Base-by-base conservation (phyloP, 2,113 vertebrate species). In the Cricetomys ansorgei region DNA sequence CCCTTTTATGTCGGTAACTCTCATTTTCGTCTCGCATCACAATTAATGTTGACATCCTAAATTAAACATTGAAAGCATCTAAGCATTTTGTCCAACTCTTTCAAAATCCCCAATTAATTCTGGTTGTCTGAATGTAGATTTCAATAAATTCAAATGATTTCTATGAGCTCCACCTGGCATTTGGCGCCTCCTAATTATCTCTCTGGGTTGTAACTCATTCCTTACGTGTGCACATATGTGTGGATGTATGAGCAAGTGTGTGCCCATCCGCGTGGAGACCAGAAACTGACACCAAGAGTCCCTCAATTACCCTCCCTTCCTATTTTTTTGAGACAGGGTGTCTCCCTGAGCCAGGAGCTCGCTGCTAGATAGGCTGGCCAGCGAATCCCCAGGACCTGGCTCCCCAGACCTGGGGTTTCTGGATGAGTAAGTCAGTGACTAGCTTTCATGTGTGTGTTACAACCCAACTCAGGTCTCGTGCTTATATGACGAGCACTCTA, bases 101-200 rank as follows among this genome's bases (percentile, higher is more conserved):
- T 70, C 81, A 59, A 12, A 95, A 91, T 89, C 92, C 92, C 73
- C 67, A 79, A 80, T 91, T 89, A 95, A 94, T 92, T 94, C 96
- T 94, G 53, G 57, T 93, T 87, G 64, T 91, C 94, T 94, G 93
- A 86, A 80, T 83, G 94, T 91, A 94, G 80, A 84, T 67, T 55
- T 91, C 88, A 83, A 84, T 81, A 96, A 92, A 93, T 50, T 55
- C 43, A 94, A 91, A 96, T 53, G 43, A 88, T 86, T 95, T 87
- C 75, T 86, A 80, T 45, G 81, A 90, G 40, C 34, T 81, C 70
- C 53, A 72, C 43, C 59, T 76, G 40, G 27, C 27, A 55, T 37
- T 31, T 69, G 21, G 37, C 12, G 79, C 79, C 65, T 92, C 27
- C 73, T 85, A 94, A 93, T 86, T 67, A 93, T 95, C 75, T 87